phyloP scores from a whole-genome alignment of 2,888 invertebrate species.

The Pyralis farinalis region DNA sequence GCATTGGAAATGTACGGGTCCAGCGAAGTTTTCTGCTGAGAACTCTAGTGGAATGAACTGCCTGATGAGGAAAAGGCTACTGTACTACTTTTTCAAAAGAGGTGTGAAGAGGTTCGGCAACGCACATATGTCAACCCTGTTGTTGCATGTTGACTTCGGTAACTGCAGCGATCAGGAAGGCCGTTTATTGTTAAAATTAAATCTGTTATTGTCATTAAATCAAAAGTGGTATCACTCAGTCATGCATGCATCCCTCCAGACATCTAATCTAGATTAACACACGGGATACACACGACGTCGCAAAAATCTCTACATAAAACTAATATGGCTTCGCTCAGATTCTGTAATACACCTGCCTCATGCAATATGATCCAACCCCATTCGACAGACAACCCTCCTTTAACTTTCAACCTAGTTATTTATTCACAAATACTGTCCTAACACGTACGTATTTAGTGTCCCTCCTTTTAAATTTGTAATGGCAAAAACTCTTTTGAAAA shows the following conservation, averaged over 20 bases:
- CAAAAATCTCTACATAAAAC: constrained; percentile 32
- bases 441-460: neutral
- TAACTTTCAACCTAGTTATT: constrained; percentile 4
- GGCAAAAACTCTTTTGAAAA: constrained; percentile 15
- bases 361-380: constrained; percentile 32
- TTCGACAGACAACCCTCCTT: constrained; percentile 2
- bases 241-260: constrained; percentile 35
- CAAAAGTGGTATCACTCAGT: constrained; percentile 14
- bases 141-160: too few relatives aligned
- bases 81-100: too few relatives aligned
- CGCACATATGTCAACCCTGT: too few relatives aligned
- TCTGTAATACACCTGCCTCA: constrained; percentile 36
- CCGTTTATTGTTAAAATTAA: too few relatives aligned
- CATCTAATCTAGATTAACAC: constrained; percentile 27
- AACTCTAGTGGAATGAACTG: too few relatives aligned
- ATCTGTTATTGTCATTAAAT: too few relatives aligned
- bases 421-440: constrained; percentile 9
- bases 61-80: too few relatives aligned
- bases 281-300: constrained; percentile 30
- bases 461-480: constrained; percentile 8
- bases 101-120: too few relatives aligned
- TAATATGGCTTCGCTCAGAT: constrained; percentile 45
- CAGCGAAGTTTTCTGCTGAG: too few relatives aligned
- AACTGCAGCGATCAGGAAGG: too few relatives aligned
- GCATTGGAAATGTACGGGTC: too few relatives aligned